Evolutionary conservation across 2,888 invertebrate species (phyloP).

Genomic region (Drosophila maculinotata): DNA sequence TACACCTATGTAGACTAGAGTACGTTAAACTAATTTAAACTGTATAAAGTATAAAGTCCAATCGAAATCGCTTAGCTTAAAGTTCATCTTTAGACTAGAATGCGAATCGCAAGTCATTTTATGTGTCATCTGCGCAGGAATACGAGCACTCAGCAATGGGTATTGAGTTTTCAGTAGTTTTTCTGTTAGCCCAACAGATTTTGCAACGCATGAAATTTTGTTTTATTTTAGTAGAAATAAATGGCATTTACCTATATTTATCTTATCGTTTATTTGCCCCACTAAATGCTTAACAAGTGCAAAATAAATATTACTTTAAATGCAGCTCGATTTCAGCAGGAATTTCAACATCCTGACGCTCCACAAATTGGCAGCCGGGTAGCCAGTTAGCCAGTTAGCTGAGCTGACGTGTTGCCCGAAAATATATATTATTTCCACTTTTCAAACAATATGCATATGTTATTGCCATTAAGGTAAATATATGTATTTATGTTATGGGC

Average conservation of each 20-base stretch:
- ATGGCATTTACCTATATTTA: slow-evolving; percentile 67
- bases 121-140: slow-evolving; percentile 65
- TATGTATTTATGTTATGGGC: slow-evolving; percentile 42
- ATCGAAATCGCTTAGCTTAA: slow-evolving; percentile 30
- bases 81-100: slow-evolving; percentile 32
- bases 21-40: slow-evolving; percentile 46
- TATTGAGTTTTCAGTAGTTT: slow-evolving; percentile 12
- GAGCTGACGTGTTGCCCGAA: slow-evolving; percentile 54
- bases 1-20: slow-evolving; percentile 36
- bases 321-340: slow-evolving; percentile 38
- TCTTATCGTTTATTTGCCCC: slow-evolving; percentile 72
- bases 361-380: slow-evolving; percentile 12
- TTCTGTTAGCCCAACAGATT: slow-evolving; percentile 21
- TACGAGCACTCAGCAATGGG: slow-evolving; percentile 14
- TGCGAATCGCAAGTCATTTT: slow-evolving; percentile 65
- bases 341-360: slow-evolving; percentile 45
- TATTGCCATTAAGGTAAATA: slow-evolving; percentile 54
- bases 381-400: neutral
- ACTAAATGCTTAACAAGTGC: slow-evolving; percentile 77
- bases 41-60: slow-evolving; percentile 71
- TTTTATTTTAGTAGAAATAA: slow-evolving; percentile 58
- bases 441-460: slow-evolving; percentile 71
- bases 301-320: slow-evolving; percentile 70
- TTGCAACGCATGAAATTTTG: slow-evolving; percentile 40
- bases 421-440: slow-evolving; percentile 50